Percentiles rank a stretch among this genome's conserved stretches.
These are phyloP conservation scores for Hydropotes inermis DNA, from an alignment of 2,113 vertebrate genomes.

Conservation along the genomic window DNA sequence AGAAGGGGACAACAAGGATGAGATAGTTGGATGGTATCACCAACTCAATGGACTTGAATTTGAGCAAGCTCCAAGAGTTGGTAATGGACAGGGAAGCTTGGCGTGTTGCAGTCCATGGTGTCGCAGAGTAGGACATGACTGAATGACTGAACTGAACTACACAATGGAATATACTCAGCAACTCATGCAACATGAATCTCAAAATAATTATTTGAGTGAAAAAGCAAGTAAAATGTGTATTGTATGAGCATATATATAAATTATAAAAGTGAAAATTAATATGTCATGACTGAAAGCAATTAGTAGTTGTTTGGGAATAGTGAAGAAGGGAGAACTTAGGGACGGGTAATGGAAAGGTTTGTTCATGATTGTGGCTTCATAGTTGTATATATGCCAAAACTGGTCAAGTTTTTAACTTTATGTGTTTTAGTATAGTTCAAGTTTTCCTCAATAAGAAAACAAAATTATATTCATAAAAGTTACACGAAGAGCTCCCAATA, in stretches of 20 bases:
- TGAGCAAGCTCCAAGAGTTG: not conserved
- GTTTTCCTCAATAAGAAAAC: not conserved
- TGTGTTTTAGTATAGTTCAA: not conserved
- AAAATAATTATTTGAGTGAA: not conserved
- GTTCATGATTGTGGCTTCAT: not conserved
- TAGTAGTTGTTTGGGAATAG: not conserved
- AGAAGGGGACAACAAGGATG: not conserved
- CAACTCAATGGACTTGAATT: not conserved
- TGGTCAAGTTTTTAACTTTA: not conserved
- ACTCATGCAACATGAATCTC: not conserved
- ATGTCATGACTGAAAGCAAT: not conserved
- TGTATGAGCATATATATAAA: not conserved
- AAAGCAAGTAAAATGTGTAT: not conserved
- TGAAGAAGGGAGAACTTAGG: not conserved
- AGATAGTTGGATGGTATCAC: not conserved
- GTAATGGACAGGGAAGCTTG: not conserved
- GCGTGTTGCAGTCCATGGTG: not conserved
- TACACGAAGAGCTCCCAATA: not conserved
- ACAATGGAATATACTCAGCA: not conserved
- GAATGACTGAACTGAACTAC: not conserved
- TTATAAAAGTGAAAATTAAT: not conserved
- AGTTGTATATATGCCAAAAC: not conserved
- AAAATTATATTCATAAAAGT: not conserved
- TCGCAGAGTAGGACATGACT: not conserved
- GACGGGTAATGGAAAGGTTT: not conserved